Evolutionary conservation across 2,113 vertebrate genomes (phyloP).

Genomic region (Sakesphorus luctuosus): DNA sequence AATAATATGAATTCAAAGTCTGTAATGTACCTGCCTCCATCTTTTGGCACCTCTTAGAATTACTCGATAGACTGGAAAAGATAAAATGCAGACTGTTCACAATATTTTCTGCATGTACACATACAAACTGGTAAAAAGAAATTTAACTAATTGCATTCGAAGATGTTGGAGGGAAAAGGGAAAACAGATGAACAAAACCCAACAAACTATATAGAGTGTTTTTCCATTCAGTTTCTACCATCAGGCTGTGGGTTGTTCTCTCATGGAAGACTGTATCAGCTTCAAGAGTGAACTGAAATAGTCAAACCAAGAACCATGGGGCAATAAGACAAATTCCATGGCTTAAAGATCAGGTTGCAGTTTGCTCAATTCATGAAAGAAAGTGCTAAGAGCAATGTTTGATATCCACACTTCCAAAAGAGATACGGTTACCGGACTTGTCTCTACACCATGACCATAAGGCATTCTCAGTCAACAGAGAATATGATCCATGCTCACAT

Average conservation of each 20-base stretch:
- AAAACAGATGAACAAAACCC: too few relatives aligned
- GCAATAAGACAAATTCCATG: not conserved
- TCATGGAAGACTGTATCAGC: not conserved
- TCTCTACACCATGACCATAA: not conserved
- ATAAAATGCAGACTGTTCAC: not conserved
- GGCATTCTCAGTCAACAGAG: not conserved
- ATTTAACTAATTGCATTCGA: not conserved
- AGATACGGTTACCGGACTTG: not conserved
- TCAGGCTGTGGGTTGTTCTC: not conserved
- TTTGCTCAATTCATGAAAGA: not conserved
- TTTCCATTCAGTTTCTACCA: not conserved
- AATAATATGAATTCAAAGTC: not conserved
- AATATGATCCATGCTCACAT: not conserved
- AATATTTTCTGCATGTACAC: not conserved
- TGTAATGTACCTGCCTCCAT: not conserved
- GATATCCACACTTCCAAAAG: not conserved
- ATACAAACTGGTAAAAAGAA: not conserved
- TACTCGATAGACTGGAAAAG: not conserved
- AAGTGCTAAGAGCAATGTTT: not conserved
- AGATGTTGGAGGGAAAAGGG: not conserved
- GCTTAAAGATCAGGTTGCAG: not conserved
- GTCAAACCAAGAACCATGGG: not conserved
- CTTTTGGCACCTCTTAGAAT: not conserved
- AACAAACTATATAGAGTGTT: not conserved
- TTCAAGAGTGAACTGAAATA: not conserved